Percentiles rank a stretch among this genome's conserved stretches.
Evolutionary conservation across 1,140 invertebrate genomes (phyloP).

Genomic region (Harpegnathos saltator): DNA sequence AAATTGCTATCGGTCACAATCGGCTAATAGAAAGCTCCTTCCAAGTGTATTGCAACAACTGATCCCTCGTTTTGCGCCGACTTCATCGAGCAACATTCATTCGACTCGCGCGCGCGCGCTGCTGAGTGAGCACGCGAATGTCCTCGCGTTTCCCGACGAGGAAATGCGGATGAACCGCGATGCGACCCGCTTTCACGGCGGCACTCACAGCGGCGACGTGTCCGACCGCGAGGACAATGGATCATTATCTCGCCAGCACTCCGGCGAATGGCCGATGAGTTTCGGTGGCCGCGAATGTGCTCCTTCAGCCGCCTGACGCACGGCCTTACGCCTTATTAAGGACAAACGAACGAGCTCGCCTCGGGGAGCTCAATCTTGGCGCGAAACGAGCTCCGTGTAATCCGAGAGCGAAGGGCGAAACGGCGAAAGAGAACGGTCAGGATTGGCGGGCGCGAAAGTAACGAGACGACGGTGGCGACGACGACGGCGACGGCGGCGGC

Average conservation of each 20-base stretch:
- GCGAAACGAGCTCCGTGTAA: conserved; percentile 63
- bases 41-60: background rate
- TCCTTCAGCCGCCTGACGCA: conserved; percentile 16
- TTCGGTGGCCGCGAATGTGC: conserved; percentile 42
- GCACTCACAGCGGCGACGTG: conserved; percentile 7
- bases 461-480: conserved; percentile 61
- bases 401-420: conserved; percentile 48
- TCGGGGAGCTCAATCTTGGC: conserved; percentile 57
- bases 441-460: conserved; percentile 52
- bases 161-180: too few relatives aligned
- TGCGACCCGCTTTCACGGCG: conserved; percentile 6
- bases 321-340: conserved; percentile 70
- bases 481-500: conserved; percentile 25
- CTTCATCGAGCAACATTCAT: conserved; percentile 5
- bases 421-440: background rate
- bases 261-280: conserved; percentile 29
- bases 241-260: conserved; percentile 51
- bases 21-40: conserved; percentile 17
- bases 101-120: background rate
- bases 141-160: background rate
- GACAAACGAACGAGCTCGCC: conserved; percentile 58
- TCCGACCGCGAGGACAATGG: conserved; percentile 33
- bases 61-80: conserved; percentile 17
- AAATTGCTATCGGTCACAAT: conserved; percentile 46
- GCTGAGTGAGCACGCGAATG: too few relatives aligned